Conservation (phyloP, 2,888 invertebrate species). For the Ceraclea dissimilis region DNA sequence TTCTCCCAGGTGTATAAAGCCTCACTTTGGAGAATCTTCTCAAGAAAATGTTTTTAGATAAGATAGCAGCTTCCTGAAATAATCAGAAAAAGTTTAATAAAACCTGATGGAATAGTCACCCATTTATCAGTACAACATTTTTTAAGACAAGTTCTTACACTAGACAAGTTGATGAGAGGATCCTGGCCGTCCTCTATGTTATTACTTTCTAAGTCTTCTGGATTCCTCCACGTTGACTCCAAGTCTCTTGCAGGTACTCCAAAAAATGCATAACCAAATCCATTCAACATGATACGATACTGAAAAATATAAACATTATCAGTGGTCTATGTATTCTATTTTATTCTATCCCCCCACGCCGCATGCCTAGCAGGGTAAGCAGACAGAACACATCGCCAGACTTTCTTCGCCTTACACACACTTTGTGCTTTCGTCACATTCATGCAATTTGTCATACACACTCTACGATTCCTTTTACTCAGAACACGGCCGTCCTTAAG, state of each 20-base stretch:
- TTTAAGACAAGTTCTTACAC: no score
- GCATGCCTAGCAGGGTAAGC: no score
- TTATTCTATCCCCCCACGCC: no score
- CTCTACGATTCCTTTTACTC: no score
- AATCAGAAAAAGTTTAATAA: slow-evolving; percentile 3
- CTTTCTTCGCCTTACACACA: no score
- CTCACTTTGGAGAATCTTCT: slow-evolving; percentile 62
- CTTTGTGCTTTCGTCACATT: not conserved
- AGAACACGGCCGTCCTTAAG: no score
- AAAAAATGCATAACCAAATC: slow-evolving; percentile 71
- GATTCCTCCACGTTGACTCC: slow-evolving; percentile 64
- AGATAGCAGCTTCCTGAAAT: slow-evolving; percentile 54
- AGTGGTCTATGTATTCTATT: not conserved
- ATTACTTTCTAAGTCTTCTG: slow-evolving; percentile 45
- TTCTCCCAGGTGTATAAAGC: slow-evolving; percentile 71
- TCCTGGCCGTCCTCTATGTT: slow-evolving; percentile 45
- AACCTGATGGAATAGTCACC: not conserved
- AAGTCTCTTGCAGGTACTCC: slow-evolving; percentile 67
- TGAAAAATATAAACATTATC: slow-evolving; percentile 35
- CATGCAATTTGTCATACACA: not conserved
- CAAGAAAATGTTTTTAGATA: slow-evolving; percentile 58
- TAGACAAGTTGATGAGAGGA: slow-evolving; percentile 45
- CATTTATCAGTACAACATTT: no score
- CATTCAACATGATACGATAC: slow-evolving; percentile 81
- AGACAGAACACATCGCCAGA: no score